Conservation (phyloP, 2,797 vertebrate species). For the Paratrypauchen microcephalus region DNA sequence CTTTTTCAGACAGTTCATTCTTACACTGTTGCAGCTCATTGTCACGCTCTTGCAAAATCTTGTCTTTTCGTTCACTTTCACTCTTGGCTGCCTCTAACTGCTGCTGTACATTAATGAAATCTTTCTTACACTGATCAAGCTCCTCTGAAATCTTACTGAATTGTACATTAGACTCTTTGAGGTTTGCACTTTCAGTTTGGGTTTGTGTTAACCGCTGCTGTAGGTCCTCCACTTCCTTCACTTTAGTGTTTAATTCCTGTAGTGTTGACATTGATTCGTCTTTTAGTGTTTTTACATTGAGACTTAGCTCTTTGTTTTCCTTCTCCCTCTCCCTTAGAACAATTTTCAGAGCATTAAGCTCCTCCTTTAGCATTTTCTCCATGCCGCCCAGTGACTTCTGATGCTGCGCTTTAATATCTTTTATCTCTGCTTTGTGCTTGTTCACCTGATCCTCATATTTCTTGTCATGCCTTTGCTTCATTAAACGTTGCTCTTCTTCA, state of each 20-base stretch:
- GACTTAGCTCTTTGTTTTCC: constrained; percentile 70
- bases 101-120: constrained; percentile 72
- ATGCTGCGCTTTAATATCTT: constrained; percentile 76
- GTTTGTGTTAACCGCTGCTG: constrained; percentile 69
- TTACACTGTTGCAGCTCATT: constrained; percentile 73
- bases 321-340: constrained; percentile 84
- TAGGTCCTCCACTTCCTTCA: constrained; percentile 77
- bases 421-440: constrained; percentile 77
- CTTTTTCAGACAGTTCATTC: constrained; percentile 75
- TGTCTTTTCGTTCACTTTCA: constrained; percentile 75
- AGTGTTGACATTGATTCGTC: constrained; percentile 70
- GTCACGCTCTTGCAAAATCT: constrained; percentile 70
- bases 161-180: constrained; percentile 67
- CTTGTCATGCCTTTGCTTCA: constrained; percentile 74
- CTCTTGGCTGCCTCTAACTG: constrained; percentile 74
- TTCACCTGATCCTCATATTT: constrained; percentile 78
- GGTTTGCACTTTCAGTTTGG: constrained; percentile 73
- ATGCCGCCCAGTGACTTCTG: constrained; percentile 75
- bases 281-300: constrained; percentile 71
- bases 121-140: constrained; percentile 70
- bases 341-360: constrained; percentile 81
- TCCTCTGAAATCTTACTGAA: constrained; percentile 69
- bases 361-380: constrained; percentile 83
- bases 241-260: constrained; percentile 65
- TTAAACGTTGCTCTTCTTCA: constrained; percentile 59